Conservation (phyloP, 1,140 invertebrate genomes). For the Zaprionus africanus region DNA sequence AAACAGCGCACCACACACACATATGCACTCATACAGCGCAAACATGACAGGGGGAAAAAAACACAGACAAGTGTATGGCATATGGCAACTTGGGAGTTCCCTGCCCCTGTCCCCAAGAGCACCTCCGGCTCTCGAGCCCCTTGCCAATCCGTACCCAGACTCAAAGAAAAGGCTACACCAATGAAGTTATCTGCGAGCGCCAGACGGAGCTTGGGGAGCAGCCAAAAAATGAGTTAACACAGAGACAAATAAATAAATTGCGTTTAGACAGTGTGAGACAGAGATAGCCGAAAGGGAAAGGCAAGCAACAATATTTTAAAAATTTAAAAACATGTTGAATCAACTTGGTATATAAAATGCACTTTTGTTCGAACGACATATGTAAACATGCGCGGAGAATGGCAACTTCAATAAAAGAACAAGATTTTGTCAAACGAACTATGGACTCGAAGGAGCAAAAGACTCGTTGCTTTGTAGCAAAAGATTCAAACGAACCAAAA, state of each 20-base stretch:
- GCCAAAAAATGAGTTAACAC: constrained; percentile 53
- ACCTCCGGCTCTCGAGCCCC: constrained; percentile 2
- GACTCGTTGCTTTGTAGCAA: too few relatives aligned
- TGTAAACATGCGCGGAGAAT: too few relatives aligned
- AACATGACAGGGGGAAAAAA: constrained; percentile 35
- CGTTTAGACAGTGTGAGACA: constrained; percentile 23
- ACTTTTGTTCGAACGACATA: too few relatives aligned
- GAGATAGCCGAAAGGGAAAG: neutral
- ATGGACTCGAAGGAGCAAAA: too few relatives aligned
- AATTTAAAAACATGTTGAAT: neutral
- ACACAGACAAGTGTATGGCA: constrained; percentile 48
- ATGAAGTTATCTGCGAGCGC: constrained; percentile 73
- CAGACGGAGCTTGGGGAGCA: constrained; percentile 69
- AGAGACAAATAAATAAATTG: constrained; percentile 75
- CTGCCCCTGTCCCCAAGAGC: constrained; percentile 10
- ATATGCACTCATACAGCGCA: constrained; percentile 30
- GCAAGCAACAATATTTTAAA: neutral
- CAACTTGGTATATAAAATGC: neutral
- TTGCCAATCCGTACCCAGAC: constrained; percentile 27
- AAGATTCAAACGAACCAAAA: too few relatives aligned
- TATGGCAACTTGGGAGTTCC: constrained; percentile 56
- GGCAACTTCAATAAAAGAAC: too few relatives aligned
- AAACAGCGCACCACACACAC: constrained; percentile 45
- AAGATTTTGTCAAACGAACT: too few relatives aligned
- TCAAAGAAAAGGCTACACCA: constrained; percentile 59